Evolutionary conservation across 2,797 vertebrate genomes (phyloP).

Genomic region (Liasis olivaceus): DNA sequence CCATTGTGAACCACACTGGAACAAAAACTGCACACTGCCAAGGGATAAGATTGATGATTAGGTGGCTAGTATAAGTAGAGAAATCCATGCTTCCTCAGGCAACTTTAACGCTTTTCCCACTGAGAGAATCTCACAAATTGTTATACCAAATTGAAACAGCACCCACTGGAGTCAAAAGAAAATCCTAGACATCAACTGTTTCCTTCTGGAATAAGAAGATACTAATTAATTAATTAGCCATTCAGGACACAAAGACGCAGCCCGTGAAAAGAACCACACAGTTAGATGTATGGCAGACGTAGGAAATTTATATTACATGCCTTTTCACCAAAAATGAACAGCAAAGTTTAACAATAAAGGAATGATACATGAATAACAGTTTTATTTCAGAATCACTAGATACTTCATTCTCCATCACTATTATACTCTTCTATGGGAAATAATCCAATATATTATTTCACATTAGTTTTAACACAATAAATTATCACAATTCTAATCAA

Average conservation of each 20-base stretch:
- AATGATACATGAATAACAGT: neutral
- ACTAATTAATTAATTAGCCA: neutral
- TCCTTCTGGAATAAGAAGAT: neutral
- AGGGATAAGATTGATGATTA: neutral
- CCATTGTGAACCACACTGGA: neutral
- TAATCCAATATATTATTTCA: neutral
- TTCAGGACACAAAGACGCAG: neutral
- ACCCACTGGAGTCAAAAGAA: neutral
- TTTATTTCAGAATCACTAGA: neutral
- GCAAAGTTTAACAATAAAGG: neutral
- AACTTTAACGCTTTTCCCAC: neutral
- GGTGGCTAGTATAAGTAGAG: neutral
- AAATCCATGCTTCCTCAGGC: neutral
- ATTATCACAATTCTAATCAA: no score
- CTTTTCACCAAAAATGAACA: neutral
- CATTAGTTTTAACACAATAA: neutral
- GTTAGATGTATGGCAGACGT: neutral
- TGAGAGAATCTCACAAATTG: neutral
- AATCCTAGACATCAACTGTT: neutral
- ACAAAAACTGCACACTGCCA: neutral
- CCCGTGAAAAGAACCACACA: neutral
- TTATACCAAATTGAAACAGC: neutral
- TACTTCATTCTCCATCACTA: neutral
- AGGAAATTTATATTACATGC: neutral
- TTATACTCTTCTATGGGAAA: neutral